Evolutionary conservation across 2,888 invertebrate species (phyloP), one percentile per base, ranked within the genome.

Genomic region (Anorthoa munda): DNA sequence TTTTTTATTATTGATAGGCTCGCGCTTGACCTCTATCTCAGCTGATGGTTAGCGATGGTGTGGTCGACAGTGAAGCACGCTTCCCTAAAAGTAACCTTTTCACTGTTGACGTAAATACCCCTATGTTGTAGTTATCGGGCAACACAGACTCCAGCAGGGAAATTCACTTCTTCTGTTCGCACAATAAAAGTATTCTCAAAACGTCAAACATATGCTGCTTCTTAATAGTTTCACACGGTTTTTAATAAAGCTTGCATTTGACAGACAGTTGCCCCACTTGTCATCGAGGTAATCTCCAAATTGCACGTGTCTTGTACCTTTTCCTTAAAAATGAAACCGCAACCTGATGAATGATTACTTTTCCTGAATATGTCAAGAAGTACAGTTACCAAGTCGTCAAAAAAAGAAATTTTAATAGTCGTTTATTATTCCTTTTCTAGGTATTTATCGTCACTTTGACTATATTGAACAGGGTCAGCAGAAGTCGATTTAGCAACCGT

Each of bases 221-320:
- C 31, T 66, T 77, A 67, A 68, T 70, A 72, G 55, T 75, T 64
- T 83, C 53, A 58, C 73, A 76, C 56, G n/a, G 21, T 51, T 73
- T 73, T 74, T 71, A 51, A 56, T 65, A 60, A 51, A 70, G 23
- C 69, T 46, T 64, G 12, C 56, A 60, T 82, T 75, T 68, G 74
- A 70, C 73, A 64, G 79, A 74, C 74, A 72, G 75, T 53, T 75
- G 73, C 55, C 80, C 86, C 64, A 85, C 74, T 75, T 79, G 75
- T 71, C 67, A 65, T 31, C 53, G 60, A 63, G 46, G 56, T 61
- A 58, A 72, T 73, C 72, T 72, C 48, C 45, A 63, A 70, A 76
- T 79, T 76, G 13, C 70, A 79, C 50, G 58, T 50, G 45, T 59
- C 59, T 83, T 68, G 66, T 50, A 60, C 45, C 61, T 80, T 77